Evolutionary conservation across 2,113 vertebrate genomes (phyloP).

Genomic region (Crotalus viridis): DNA sequence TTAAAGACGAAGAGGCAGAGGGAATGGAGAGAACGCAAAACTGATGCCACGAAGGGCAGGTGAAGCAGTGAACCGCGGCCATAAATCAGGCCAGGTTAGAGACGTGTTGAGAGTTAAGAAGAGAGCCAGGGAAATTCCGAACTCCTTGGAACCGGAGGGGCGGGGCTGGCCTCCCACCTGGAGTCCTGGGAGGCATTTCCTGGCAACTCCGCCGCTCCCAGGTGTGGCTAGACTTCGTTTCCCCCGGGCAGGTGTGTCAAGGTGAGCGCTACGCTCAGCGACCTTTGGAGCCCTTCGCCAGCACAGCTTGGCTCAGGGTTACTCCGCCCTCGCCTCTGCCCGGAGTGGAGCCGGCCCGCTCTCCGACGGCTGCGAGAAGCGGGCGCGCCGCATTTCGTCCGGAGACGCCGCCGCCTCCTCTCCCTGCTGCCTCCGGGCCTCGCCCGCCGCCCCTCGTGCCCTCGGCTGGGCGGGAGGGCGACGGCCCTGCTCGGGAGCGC

Average conservation of each 20-base stretch:
- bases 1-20: neutral
- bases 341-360: neutral
- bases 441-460: neutral
- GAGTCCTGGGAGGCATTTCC: neutral
- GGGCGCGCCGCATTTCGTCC: too few species aligned
- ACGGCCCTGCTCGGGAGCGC: neutral
- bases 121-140: neutral
- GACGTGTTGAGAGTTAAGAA: neutral
- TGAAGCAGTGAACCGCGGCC: neutral
- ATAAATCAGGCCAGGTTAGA: fast-evolving
- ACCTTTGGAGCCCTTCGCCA: neutral
- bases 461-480: too few species aligned
- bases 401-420: neutral
- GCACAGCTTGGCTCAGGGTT: neutral
- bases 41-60: neutral
- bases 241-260: neutral
- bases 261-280: neutral
- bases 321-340: neutral
- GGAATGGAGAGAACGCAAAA: neutral
- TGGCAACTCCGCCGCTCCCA: neutral
- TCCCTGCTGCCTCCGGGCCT: neutral
- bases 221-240: neutral
- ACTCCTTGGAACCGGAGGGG: neutral
- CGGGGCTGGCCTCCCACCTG: neutral
- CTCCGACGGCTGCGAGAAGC: neutral